Evolutionary conservation across 1,140 invertebrate genomes (phyloP), one percentile per base, ranked within the genome.

Genomic region (Eueides isabella): DNA sequence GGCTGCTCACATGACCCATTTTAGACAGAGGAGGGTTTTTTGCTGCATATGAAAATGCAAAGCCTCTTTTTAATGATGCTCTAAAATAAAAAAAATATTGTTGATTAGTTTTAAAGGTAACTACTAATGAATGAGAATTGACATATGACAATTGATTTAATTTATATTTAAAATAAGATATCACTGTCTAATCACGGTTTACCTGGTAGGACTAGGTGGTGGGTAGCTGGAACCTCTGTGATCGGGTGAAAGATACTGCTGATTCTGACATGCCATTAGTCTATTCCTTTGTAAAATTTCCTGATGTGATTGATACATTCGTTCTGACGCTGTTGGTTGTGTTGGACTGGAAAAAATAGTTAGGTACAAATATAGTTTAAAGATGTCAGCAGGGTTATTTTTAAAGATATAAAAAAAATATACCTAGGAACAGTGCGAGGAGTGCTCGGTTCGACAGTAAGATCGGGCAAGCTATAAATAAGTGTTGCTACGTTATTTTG

Each of bases 401-500:
- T 16, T 16, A 16, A 38, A 38, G 14, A 38, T 38, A 38, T 38
- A 38, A 38, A 5, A 38, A 14, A 16, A 38, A 14, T 9, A 33
- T 38, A 55, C 48, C 48, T 55, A 55, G 48, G 48, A 55, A 55
- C 5, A 55, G 48, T 55, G n/a, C 48, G 48, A 55, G 48, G 48
- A 48, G 80, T 81, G 31, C 81, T 74, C 0, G 80, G 80, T 48
- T 85, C 86, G 9, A 88, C 62, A 44, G 85, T 90, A 5, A 94
- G 81, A 72, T 90, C 92, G 7, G 94, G 82, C 63, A 93, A 84
- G 70, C 92, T 93, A 44, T 92, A 87, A 41, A 93, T 93, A 0
- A 93, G 88, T n/a, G 90, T 78, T 31, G 74, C 89, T 64, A 94
- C 94, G 74, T 94, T 95, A 14, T 94, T 89, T 33, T 95, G 95